These are phyloP conservation scores for Esox niger DNA, from an alignment of 2,113 vertebrate genomes.

Conservation along the genomic window DNA sequence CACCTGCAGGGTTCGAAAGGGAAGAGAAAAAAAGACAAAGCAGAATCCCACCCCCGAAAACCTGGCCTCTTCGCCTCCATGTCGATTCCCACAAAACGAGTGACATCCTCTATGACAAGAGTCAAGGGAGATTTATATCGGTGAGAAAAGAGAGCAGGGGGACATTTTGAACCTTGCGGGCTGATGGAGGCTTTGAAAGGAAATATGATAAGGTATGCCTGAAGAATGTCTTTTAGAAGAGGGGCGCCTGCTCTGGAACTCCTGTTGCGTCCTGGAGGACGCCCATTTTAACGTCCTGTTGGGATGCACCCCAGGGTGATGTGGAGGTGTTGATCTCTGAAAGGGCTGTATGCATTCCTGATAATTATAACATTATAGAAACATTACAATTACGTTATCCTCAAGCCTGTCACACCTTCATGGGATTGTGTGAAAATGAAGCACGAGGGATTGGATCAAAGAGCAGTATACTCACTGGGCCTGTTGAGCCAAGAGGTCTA, in stretches of 20 bases:
- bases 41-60: not conserved
- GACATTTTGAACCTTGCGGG: conserved; percentile 45
- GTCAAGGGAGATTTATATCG: conserved; percentile 42
- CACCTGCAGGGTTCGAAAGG: not conserved
- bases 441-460: too few relatives aligned
- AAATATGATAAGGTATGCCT: conserved; percentile 46
- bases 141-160: conserved; percentile 41
- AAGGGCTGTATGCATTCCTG: conserved; percentile 15
- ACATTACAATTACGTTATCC: not conserved
- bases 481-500: too few relatives aligned
- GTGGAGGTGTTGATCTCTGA: conserved; percentile 21
- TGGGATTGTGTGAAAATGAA: not conserved
- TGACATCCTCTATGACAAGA: conserved; percentile 28
- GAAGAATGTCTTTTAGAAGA: conserved; percentile 50
- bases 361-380: conserved; percentile 1
- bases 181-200: conserved; percentile 40
- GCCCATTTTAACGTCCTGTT: too few relatives aligned
- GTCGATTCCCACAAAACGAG: not conserved
- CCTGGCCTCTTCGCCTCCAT: not conserved
- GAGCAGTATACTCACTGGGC: too few relatives aligned
- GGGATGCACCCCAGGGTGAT: conserved; percentile 1
- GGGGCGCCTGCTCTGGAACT: conserved; percentile 44
- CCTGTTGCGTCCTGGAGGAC: not conserved
- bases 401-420: conserved; percentile 15
- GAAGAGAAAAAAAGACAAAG: not conserved